Conservation (phyloP, 2,888 invertebrate species). For the Silvanus unidentatus region DNA sequence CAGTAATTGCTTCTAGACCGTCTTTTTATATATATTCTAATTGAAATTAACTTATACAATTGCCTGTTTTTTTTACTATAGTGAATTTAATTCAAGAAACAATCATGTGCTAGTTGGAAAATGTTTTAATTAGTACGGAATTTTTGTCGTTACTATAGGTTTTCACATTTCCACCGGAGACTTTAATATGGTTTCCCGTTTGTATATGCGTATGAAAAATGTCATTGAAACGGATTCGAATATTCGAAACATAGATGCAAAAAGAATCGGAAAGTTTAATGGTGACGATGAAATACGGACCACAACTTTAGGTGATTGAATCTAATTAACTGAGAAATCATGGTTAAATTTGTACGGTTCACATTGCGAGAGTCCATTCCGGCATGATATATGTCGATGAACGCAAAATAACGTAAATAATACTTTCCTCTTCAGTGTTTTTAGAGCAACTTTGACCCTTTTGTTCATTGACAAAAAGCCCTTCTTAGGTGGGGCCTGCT, state of each 20-base stretch:
- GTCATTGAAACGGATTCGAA: too few species aligned
- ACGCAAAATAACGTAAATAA: constrained; percentile 23
- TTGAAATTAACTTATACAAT: constrained; percentile 10
- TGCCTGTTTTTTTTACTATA: not conserved
- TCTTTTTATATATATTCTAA: constrained; percentile 14
- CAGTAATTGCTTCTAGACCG: constrained; percentile 19
- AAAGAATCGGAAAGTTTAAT: too few species aligned
- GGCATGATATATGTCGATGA: constrained; percentile 14
- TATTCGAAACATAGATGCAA: too few species aligned
- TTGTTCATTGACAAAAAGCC: constrained; percentile 27
- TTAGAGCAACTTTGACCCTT: constrained; percentile 16
- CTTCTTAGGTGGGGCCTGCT: constrained; percentile 16
- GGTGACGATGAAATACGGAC: too few species aligned
- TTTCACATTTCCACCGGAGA: too few species aligned
- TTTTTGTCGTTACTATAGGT: too few species aligned
- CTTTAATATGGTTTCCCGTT: too few species aligned
- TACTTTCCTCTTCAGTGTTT: constrained; percentile 19
- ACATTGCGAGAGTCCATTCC: not conserved
- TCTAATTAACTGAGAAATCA: constrained; percentile 21
- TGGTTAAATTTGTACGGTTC: constrained; percentile 17
- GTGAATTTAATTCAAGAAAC: too few species aligned
- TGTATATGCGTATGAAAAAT: too few species aligned
- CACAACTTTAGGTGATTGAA: constrained; percentile 17
- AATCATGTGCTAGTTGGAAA: too few species aligned
- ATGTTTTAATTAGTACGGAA: too few species aligned